A percentile compares a stretch with the other conserved stretches of the same genome.
These are phyloP conservation scores for Callopanchax toddi DNA, from an alignment of 2,113 vertebrate species.

Conservation along the genomic window DNA sequence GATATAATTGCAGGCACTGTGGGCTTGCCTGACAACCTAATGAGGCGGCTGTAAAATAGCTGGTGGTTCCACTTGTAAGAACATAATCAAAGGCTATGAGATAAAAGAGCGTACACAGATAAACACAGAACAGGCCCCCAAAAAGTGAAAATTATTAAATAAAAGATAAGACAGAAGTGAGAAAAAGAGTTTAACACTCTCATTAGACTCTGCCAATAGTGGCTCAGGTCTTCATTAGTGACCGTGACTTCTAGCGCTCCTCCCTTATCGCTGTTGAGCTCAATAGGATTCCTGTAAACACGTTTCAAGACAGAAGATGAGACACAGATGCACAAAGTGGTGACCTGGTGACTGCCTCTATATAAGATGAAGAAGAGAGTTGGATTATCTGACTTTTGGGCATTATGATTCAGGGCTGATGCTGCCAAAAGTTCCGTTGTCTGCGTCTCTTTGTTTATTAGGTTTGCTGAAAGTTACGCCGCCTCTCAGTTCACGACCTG, in stretches of 20 bases:
- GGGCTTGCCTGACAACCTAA: constrained; percentile 64
- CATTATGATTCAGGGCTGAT: constrained; percentile 55
- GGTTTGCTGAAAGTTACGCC: constrained; percentile 32
- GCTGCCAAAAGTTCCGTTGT: constrained; percentile 25
- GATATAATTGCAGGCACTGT: constrained; percentile 65
- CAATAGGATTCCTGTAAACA: constrained; percentile 32
- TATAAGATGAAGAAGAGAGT: constrained; percentile 48
- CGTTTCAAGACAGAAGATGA: constrained; percentile 6
- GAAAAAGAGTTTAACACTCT: constrained; percentile 28
- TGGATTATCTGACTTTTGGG: constrained; percentile 33
- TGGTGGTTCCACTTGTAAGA: constrained; percentile 62
- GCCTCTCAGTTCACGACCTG: constrained; percentile 39
- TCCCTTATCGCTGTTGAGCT: constrained; percentile 10
- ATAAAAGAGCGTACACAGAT: constrained; percentile 60
- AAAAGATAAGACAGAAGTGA: constrained; percentile 20
- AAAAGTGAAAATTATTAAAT: constrained; percentile 36
- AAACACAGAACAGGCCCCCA: constrained; percentile 32
- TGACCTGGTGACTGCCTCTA: constrained; percentile 47
- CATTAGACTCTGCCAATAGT: constrained; percentile 50
- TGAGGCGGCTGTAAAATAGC: constrained; percentile 61
- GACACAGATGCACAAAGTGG: constrained; percentile 16
- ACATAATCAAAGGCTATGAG: constrained; percentile 66
- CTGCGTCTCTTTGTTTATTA: constrained; percentile 33
- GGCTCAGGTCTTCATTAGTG: constrained; percentile 16
- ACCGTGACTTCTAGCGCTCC: background rate